Evolutionary conservation across 2,888 invertebrate species (phyloP).

Genomic region (Unio pictorum): DNA sequence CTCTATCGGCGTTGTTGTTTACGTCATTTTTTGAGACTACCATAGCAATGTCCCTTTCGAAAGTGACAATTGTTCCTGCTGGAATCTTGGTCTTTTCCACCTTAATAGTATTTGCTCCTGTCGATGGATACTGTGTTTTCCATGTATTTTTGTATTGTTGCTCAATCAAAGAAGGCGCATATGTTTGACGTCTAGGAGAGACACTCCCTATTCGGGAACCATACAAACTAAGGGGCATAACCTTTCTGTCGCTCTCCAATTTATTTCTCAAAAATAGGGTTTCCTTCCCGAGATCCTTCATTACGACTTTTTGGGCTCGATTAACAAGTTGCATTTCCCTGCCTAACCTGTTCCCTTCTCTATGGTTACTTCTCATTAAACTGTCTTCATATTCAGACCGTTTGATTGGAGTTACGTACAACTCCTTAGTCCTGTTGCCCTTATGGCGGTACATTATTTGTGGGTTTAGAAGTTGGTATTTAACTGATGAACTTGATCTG

Average conservation of each 20-base stretch:
- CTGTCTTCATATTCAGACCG: slow-evolving; percentile 59
- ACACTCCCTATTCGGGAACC: slow-evolving; percentile 24
- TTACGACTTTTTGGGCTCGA: slow-evolving; percentile 48
- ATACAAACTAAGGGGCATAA: slow-evolving; percentile 21
- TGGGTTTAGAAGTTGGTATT: too few relatives aligned
- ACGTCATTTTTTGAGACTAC: background rate
- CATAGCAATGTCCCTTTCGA: slow-evolving; percentile 7
- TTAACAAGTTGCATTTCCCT: slow-evolving; percentile 47
- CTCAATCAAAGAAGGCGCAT: slow-evolving; percentile 16
- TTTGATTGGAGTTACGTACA: slow-evolving; percentile 27
- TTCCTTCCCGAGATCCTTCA: slow-evolving; percentile 50
- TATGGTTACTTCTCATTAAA: slow-evolving; percentile 46
- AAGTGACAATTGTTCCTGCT: slow-evolving; percentile 17
- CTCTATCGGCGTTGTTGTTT: too few relatives aligned
- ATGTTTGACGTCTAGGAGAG: slow-evolving; percentile 13
- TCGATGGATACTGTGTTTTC: slow-evolving; percentile 7
- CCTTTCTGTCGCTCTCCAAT: slow-evolving; percentile 25
- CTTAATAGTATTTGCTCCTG: background rate
- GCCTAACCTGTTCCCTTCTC: slow-evolving; percentile 47
- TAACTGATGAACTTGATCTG: too few relatives aligned
- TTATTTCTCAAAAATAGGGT: slow-evolving; percentile 33
- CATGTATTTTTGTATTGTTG: slow-evolving; percentile 7
- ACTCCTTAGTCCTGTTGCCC: slow-evolving; percentile 19
- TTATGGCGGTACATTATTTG: slow-evolving; percentile 14
- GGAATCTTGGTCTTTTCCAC: slow-evolving; percentile 21